A percentile compares a stretch with the other conserved stretches of the same genome.
These are phyloP conservation scores for Schizotus pectinicornis DNA, from an alignment of 2,888 invertebrate genomes.

Conservation along the genomic window DNA sequence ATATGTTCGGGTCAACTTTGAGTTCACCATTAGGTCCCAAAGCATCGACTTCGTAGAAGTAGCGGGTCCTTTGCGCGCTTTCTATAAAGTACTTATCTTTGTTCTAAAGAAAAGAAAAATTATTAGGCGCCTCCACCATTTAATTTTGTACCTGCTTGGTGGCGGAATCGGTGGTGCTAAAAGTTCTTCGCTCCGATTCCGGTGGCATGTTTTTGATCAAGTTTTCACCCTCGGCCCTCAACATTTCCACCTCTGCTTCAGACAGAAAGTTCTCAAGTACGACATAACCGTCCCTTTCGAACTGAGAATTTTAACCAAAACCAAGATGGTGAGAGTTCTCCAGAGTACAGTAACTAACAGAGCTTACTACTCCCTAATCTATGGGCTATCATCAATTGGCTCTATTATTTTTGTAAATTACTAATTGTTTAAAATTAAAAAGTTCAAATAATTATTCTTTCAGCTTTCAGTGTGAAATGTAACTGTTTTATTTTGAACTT, in stretches of 20 bases:
- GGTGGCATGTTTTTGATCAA: slow-evolving; percentile 76
- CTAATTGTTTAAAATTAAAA: too few species aligned
- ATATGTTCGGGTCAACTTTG: slow-evolving; percentile 68
- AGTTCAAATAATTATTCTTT: too few species aligned
- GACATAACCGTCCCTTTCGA: slow-evolving; percentile 81
- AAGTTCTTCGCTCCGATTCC: slow-evolving; percentile 67
- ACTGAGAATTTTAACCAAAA: too few species aligned
- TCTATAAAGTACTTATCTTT: slow-evolving; percentile 85
- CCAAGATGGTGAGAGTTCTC: too few species aligned
- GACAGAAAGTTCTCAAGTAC: slow-evolving; percentile 83
- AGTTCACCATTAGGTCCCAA: slow-evolving; percentile 77
- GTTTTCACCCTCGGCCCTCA: slow-evolving; percentile 72
- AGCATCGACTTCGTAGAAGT: slow-evolving; percentile 89
- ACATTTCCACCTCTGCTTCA: slow-evolving; percentile 76
- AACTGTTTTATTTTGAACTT: too few species aligned
- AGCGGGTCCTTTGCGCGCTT: slow-evolving; percentile 89
- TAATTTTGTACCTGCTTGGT: slow-evolving; percentile 59
- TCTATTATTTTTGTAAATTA: too few species aligned
- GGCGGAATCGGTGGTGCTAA: slow-evolving; percentile 65
- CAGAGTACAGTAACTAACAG: too few species aligned
- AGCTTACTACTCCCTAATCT: too few species aligned
- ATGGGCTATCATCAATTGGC: too few species aligned
- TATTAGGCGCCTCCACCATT: slow-evolving; percentile 13
- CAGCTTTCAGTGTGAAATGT: too few species aligned
- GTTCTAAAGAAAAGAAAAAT: slow-evolving; percentile 54